These are phyloP conservation scores for Melieria crassipennis DNA, from an alignment of 2,888 invertebrate species.

Conservation along the genomic window DNA sequence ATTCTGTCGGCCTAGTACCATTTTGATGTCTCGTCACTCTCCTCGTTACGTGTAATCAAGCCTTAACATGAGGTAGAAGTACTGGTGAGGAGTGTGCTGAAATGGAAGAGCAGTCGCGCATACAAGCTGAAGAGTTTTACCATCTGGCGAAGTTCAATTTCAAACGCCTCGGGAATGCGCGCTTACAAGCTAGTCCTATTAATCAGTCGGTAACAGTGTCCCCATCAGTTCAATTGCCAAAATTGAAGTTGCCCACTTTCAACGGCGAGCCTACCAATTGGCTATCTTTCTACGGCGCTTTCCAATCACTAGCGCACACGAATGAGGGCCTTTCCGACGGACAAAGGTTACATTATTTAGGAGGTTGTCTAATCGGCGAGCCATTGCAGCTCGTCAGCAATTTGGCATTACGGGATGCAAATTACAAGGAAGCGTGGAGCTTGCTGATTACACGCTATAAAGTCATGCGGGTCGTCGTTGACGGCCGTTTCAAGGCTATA, in stretches of 20 bases:
- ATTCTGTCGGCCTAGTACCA: too few relatives aligned
- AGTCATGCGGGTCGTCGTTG: slow-evolving; percentile 13
- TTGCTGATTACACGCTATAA: slow-evolving; percentile 12
- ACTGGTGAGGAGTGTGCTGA: not conserved
- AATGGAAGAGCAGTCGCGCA: not conserved
- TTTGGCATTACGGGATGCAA: slow-evolving; percentile 5
- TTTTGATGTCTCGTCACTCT: too few relatives aligned
- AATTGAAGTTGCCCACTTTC: too few relatives aligned
- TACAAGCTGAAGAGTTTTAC: too few relatives aligned
- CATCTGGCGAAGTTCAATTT: too few relatives aligned
- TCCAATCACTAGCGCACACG: slow-evolving; percentile 25
- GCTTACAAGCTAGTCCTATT: too few relatives aligned
- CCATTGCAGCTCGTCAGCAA: slow-evolving; percentile 5
- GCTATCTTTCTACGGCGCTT: slow-evolving; percentile 32
- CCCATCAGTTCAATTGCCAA: too few relatives aligned
- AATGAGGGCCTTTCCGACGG: slow-evolving; percentile 49
- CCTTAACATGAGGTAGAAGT: not conserved
- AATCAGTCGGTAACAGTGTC: too few relatives aligned
- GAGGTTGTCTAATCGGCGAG: slow-evolving; percentile 16
- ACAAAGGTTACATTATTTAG: slow-evolving; percentile 39
- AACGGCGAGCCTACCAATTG: slow-evolving; percentile 26
- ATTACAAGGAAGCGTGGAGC: slow-evolving; percentile 14
- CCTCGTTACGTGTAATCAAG: too few relatives aligned
- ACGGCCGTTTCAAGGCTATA: slow-evolving; percentile 14
- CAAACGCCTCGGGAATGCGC: too few relatives aligned